Percentiles rank a stretch among this genome's conserved stretches.
phyloP scores from a whole-genome alignment of 2,888 invertebrate species.

The Dicyrtomina minuta region DNA sequence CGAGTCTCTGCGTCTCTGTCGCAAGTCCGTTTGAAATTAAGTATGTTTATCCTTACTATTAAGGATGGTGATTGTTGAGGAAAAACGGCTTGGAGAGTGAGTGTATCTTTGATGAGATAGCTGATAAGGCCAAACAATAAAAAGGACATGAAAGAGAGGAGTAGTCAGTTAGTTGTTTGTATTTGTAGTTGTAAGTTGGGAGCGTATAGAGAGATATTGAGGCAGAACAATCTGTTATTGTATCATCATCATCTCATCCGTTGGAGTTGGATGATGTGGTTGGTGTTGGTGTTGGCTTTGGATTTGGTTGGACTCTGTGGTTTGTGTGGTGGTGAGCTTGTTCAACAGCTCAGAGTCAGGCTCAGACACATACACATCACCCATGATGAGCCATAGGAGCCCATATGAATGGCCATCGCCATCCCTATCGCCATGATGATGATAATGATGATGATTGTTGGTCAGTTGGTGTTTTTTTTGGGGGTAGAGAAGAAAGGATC shows the following conservation, averaged over 20 bases:
- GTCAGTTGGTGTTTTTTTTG: no score
- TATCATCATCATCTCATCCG: constrained; percentile 7
- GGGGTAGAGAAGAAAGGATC: no score
- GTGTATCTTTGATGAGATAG: constrained; percentile 20
- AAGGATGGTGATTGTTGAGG: neutral
- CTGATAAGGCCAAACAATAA: constrained; percentile 18
- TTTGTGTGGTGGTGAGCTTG: constrained; percentile 1
- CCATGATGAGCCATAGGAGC: neutral
- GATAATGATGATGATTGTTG: no score
- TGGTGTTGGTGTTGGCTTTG: neutral
- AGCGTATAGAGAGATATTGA: constrained; percentile 23
- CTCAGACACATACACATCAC: no score
- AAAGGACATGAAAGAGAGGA: constrained; percentile 11
- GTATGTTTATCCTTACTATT: neutral
- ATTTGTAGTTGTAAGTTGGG: neutral
- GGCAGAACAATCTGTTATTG: constrained; percentile 20
- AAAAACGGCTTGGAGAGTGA: neutral
- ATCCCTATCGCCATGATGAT: no score
- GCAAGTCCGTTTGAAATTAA: no score
- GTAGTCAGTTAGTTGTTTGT: neutral
- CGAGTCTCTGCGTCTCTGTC: no score
- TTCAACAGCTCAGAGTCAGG: no score
- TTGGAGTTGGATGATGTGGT: no score
- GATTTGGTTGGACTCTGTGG: neutral
- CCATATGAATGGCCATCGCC: neutral